Base-by-base conservation (phyloP, 2,797 vertebrate genomes). In the Sebastes matsubarae region DNA sequence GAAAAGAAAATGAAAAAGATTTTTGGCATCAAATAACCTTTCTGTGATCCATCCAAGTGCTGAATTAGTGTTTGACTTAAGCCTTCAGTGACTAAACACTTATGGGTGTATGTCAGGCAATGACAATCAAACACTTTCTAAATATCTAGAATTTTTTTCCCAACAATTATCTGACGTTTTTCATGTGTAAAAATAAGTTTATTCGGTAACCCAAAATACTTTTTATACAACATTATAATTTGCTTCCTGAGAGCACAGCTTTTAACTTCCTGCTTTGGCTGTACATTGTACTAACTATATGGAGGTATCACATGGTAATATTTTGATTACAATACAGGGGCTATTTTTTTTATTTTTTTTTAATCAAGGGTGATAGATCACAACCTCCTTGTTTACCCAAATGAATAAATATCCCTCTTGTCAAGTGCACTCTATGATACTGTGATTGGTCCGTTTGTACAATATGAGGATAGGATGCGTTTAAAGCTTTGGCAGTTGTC, bases 401-500 rank as follows among this genome's bases (percentile, higher is more conserved):
- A 66, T 60, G 5, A 55, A 38, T 72, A 38, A 60, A 54, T 25
- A 16, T 24, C 34, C 22, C 38, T 73, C 25, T 14, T 20, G 18
- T 78, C 52, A 59, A 71, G 50, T 14, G 24, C 68, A 63, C 22
- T 75, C 55, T n/a, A 8, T 29, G 22, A 57, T 7, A 3, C 7
- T 13, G 46, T 16, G 36, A 82, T 18, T 67, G 72, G 32, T 82
- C 50, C 16, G 0, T 72, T 25, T 77, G 20, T 74, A 76, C 72
- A 83, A 70, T 64, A 82, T 32, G 42, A 46, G 42, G 46, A 81
- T 4, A 38, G 25, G 8, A n/a, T 20, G 68, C 76, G 55, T 73
- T 25, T 59, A 65, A 67, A 34, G 25, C 81, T 89, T 91, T 86
- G 84, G 87, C 87, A 88, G 73, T 25, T 73, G 73, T 87, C 68